Evolutionary conservation across 2,113 vertebrate genomes (phyloP), one percentile per base, ranked within the genome.

Genomic region (Grus americana): DNA sequence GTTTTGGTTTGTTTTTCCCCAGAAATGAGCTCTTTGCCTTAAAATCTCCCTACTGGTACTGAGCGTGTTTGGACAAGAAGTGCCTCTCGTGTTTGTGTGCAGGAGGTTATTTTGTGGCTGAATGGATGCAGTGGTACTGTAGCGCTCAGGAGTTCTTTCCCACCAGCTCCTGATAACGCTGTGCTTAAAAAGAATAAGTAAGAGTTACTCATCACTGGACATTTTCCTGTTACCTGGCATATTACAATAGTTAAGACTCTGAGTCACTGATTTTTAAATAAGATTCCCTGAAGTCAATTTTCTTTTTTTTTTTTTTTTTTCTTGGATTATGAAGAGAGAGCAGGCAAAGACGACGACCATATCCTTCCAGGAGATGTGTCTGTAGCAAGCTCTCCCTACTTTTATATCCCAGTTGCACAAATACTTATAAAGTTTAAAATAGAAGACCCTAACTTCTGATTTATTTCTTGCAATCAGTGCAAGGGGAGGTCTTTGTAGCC

Each of bases 261-360:
- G 22, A 74, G 26, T 84, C 73, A 11, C n/a, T 73, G 15, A 10
- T 44, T 79, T 74, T 57, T 78, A 42, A 75, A 1, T 34, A 6
- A 72, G 15, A 22, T 20, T 74, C 52, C 8, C 22, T 62, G 15
- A 23, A 71, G 26, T 47, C 65, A 38, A 15, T 49, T 26, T 6
- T 32, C 36, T 38, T 38, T 38, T 38, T 38, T 38, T 50, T 67
- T 50, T 67, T 5, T 54, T 46, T 40, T 55, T 22, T 15, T 2
- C 21, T 70, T 46, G 57, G 16, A 54, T 80, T 82, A 78, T 92
- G 46, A 47, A 70, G 71, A 23, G 29, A 38, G 10, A 23, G 19
- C 49, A 20, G 8, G 8, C 10, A 34, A 82, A 46, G 49, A 27
- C 0, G 5, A 3, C 1, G 29, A 32, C 72, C 11, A 0, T 49